These are phyloP conservation scores for Triops cancriformis DNA, from an alignment of 1,140 invertebrate species.

Conservation along the genomic window DNA sequence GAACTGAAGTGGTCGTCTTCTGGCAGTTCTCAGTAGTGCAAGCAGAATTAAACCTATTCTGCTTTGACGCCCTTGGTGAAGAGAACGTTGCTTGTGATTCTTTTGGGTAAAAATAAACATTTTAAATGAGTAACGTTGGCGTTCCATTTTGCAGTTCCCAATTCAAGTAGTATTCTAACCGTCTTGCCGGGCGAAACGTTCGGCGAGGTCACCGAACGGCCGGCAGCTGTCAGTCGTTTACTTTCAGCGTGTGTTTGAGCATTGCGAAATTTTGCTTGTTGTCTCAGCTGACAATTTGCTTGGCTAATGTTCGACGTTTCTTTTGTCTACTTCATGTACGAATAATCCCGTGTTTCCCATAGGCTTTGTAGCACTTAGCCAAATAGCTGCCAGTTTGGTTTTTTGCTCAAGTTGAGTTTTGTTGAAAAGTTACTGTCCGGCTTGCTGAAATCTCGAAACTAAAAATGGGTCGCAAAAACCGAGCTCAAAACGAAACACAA, in stretches of 20 bases:
- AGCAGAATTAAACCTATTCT: background rate
- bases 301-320: background rate
- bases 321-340: background rate
- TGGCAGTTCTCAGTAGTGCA: background rate
- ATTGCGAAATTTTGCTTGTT: background rate
- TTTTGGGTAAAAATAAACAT: no score
- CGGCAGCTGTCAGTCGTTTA: background rate
- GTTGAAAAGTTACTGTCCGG: background rate
- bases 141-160: background rate
- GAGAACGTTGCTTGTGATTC: no score
- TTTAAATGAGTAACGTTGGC: no score
- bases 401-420: background rate
- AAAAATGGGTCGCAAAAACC: slow-evolving; percentile 9
- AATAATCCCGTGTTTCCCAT: background rate
- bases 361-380: background rate
- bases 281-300: background rate
- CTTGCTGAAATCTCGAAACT: background rate
- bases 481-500: background rate
- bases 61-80: background rate
- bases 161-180: background rate
- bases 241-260: background rate
- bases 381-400: background rate
- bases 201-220: background rate
- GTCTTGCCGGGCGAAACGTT: background rate
- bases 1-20: background rate